Evolutionary conservation across 2,888 invertebrate species (phyloP).

Genomic region (Drosophila cracens): DNA sequence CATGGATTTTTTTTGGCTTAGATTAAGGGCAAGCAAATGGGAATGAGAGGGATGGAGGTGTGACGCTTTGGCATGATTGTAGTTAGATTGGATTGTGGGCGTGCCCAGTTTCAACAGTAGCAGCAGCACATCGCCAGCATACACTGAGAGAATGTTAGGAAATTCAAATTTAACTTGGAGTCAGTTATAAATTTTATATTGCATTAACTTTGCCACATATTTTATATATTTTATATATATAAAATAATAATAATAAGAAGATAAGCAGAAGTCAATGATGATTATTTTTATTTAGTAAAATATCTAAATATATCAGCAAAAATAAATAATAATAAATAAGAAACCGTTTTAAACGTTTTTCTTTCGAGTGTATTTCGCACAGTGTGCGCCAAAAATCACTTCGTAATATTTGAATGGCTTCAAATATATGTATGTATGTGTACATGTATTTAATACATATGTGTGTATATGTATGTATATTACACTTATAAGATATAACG

Average conservation of each 20-base stretch:
- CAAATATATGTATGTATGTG: too few species aligned
- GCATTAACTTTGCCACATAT: too few species aligned
- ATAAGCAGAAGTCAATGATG: background rate
- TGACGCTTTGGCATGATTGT: conserved; percentile 29
- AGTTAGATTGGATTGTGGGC: conserved; percentile 22
- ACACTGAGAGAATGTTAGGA: conserved; percentile 30
- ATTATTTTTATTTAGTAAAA: background rate
- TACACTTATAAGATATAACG: conserved; percentile 22
- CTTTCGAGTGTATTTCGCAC: conserved; percentile 5
- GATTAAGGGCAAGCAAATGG: conserved; percentile 20
- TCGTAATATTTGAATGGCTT: conserved; percentile 16
- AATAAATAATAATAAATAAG: background rate
- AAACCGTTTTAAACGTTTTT: background rate
- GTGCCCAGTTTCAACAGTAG: conserved; percentile 6
- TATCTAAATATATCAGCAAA: background rate
- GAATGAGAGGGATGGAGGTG: background rate
- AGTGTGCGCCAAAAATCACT: conserved; percentile 26
- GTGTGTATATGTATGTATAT: background rate
- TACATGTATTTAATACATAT: background rate
- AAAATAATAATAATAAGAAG: background rate
- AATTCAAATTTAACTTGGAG: background rate
- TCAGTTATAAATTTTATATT: background rate
- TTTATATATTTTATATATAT: background rate
- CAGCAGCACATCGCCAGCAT: background rate
- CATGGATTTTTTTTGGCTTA: conserved; percentile 56